Base-by-base conservation (phyloP, 2,888 invertebrate species). In the Empis livida region DNA sequence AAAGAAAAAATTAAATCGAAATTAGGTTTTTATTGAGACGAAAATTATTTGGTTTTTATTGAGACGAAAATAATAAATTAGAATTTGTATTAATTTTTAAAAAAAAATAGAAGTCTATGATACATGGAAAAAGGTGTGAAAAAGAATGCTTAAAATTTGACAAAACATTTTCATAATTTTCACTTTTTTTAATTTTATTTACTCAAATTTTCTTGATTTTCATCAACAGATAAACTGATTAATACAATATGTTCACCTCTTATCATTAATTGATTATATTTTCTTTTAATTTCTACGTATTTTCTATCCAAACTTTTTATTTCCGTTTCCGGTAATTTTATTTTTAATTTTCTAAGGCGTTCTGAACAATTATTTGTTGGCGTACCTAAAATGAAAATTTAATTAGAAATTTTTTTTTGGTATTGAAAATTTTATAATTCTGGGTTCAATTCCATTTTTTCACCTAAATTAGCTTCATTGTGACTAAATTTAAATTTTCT, bases 171-270 rank as follows among this genome's bases (percentile, higher is more conserved):
- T 20, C n/a, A 20, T 20, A 20, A 20, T 20, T 27, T 27, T 27
- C 23, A 27, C 23, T 27, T 27, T 27, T 27, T 9, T 8, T 27
- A 8, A 27, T 27, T 27, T 27, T 20, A 20, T 16, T 17, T 39
- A 39, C 14, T 16, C 10, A 17, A 38, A 16, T 38, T 38, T 38
- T 38, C 38, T 17, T 39, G 13, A 39, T 39, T 17, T n/a, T 27
- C n/a, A 10, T n/a, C 10, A 27, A 20, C 17, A 3, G 9, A 5
- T 2, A 5, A 2, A n/a, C 14, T 15, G 8, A 35, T 6, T 10
- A 41, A 41, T 9, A 41, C 41, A 23, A 89, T 73, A 59, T 89
- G 84, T 60, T 88, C 88, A 1, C 89, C 89, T 41, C 87, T 74
- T 46, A 88, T 68, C 65, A 88, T 59, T 57, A 88, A 57, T 65